phyloP scores from a whole-genome alignment of 2,888 invertebrate genomes.

The Cremastobaeus sp. region DNA sequence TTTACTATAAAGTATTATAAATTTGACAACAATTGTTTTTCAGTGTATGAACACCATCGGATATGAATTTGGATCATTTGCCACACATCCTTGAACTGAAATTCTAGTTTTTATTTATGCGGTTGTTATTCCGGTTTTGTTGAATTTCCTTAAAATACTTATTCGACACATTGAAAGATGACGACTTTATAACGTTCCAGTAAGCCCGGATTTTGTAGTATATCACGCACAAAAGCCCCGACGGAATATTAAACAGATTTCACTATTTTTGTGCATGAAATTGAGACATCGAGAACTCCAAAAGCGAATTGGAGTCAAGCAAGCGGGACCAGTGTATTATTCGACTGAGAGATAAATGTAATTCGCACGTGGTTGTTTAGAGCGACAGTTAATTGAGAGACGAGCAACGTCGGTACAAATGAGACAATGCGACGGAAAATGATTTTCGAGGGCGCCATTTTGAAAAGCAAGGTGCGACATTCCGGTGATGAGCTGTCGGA shows the following conservation, averaged over 20 bases:
- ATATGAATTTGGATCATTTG: no score
- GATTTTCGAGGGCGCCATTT: slow-evolving; percentile 34
- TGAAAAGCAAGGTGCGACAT: slow-evolving; percentile 46
- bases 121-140: no score
- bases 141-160: no score
- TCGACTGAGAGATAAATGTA: no score
- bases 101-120: no score
- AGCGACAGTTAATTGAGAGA: slow-evolving; percentile 3
- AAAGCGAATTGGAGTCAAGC: not conserved
- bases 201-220: slow-evolving; percentile 11
- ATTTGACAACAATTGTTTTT: no score
- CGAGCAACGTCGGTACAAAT: no score
- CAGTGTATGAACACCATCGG: no score
- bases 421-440: slow-evolving; percentile 25
- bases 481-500: slow-evolving; percentile 35
- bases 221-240: not conserved
- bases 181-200: slow-evolving; percentile 1
- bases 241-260: slow-evolving; percentile 30
- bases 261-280: slow-evolving; percentile 4
- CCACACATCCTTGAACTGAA: no score
- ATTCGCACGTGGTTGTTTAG: slow-evolving; percentile 27
- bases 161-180: no score
- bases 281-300: slow-evolving; percentile 7
- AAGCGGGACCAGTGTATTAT: no score
- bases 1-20: no score